Conservation (phyloP, 2,888 invertebrate species). For the Plusia festucae region DNA sequence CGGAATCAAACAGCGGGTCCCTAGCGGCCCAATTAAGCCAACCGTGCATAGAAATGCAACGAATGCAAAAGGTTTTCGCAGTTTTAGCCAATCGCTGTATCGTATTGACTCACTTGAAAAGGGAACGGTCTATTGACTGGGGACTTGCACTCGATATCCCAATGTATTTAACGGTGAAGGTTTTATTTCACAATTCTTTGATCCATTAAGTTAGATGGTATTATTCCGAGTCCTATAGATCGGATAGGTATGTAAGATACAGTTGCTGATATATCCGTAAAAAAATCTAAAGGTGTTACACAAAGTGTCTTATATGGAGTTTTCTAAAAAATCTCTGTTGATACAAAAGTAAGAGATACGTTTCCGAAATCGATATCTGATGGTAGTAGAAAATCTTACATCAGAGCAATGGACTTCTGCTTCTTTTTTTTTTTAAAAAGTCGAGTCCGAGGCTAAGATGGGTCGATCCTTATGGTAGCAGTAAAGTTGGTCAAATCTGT, state of each 20-base stretch:
- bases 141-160: not conserved
- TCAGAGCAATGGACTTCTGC: no score
- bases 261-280: no score
- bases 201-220: not conserved
- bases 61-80: not conserved
- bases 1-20: not conserved
- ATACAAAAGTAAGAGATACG: no score
- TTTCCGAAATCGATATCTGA: no score
- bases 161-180: not conserved
- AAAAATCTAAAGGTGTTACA: no score
- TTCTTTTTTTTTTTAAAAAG: no score
- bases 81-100: not conserved
- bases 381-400: no score
- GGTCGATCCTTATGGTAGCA: no score
- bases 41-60: not conserved
- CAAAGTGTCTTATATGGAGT: no score
- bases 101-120: not conserved
- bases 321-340: no score
- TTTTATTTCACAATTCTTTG: not conserved
- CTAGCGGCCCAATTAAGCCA: not conserved
- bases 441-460: no score
- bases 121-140: not conserved
- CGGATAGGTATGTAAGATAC: not conserved
- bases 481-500: no score
- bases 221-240: not conserved